Percentiles rank a stretch among this genome's conserved stretches.
Conservation (phyloP, 2,888 invertebrate species). For the Oeneis ivallda region DNA sequence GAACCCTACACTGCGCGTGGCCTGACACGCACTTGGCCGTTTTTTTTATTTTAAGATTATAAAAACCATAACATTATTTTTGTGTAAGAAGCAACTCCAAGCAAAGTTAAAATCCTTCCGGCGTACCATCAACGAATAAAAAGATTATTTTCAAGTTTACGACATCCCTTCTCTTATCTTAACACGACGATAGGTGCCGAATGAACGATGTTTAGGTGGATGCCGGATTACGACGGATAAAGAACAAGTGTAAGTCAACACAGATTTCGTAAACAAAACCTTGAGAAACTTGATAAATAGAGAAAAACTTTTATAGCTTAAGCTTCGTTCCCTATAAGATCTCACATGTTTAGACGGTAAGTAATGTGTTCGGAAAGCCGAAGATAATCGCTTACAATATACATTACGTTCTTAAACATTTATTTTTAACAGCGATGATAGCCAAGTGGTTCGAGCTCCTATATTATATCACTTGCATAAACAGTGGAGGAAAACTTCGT, state of each 20-base stretch:
- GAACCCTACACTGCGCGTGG: too few relatives aligned
- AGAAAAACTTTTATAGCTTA: conserved; percentile 26
- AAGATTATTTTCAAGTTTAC: conserved; percentile 68
- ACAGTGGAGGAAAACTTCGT: too few relatives aligned
- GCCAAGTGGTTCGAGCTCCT: too few relatives aligned
- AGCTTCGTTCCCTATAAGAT: conserved; percentile 8
- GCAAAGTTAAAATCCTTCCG: conserved; percentile 47
- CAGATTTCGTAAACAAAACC: conserved; percentile 44
- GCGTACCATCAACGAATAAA: conserved; percentile 61
- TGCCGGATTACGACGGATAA: conserved; percentile 50
- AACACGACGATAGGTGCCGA: conserved; percentile 67
- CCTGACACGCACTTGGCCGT: too few relatives aligned
- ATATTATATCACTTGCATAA: too few relatives aligned
- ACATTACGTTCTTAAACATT: too few relatives aligned
- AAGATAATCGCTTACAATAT: neutral
- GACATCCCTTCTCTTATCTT: conserved; percentile 70
- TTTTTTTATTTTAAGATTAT: too few relatives aligned
- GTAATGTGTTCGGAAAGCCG: conserved; percentile 4
- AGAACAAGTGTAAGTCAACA: conserved; percentile 45
- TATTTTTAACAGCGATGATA: too few relatives aligned
- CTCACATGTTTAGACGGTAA: conserved; percentile 10
- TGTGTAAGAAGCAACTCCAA: conserved; percentile 39
- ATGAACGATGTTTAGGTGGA: conserved; percentile 60
- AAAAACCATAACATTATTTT: conserved; percentile 4
- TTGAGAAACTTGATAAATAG: conserved; percentile 37